phyloP scores from a whole-genome alignment of 2,888 invertebrate genomes.

The Lottia scabra region DNA sequence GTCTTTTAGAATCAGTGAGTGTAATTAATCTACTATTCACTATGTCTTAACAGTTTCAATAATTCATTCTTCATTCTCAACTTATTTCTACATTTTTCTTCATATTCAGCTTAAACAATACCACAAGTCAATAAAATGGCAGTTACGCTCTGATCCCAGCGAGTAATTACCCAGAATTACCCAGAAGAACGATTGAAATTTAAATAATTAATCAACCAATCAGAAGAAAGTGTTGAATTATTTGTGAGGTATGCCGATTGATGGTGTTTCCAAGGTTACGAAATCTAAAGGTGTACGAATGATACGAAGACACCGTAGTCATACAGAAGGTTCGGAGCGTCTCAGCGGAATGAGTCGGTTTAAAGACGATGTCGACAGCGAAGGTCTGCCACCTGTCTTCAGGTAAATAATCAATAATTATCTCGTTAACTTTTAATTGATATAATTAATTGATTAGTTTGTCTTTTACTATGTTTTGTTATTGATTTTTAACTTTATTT shows the following conservation, averaged over 20 bases:
- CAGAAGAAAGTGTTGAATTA: too few species aligned
- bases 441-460: neutral
- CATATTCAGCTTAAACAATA: too few species aligned
- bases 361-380: constrained; percentile 46
- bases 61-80: too few species aligned
- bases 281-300: constrained; percentile 28
- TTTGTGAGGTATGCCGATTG: neutral
- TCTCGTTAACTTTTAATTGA: neutral
- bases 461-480: neutral
- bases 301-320: constrained; percentile 41
- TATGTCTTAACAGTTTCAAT: too few species aligned
- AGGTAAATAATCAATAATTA: constrained; percentile 33
- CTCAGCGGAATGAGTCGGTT: constrained; percentile 34
- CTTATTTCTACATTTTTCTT: too few species aligned
- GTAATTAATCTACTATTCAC: too few species aligned
- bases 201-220: too few species aligned
- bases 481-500: neutral
- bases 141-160: too few species aligned
- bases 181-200: too few species aligned
- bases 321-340: constrained; percentile 27
- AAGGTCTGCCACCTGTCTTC: constrained; percentile 38
- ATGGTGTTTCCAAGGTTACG: constrained; percentile 9
- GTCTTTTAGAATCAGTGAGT: too few species aligned
- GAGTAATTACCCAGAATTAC: too few species aligned
- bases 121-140: too few species aligned